Percentiles rank a stretch among this genome's conserved stretches.
Evolutionary conservation across 1,140 invertebrate species (phyloP).

Genomic region (Drosophila obscura): DNA sequence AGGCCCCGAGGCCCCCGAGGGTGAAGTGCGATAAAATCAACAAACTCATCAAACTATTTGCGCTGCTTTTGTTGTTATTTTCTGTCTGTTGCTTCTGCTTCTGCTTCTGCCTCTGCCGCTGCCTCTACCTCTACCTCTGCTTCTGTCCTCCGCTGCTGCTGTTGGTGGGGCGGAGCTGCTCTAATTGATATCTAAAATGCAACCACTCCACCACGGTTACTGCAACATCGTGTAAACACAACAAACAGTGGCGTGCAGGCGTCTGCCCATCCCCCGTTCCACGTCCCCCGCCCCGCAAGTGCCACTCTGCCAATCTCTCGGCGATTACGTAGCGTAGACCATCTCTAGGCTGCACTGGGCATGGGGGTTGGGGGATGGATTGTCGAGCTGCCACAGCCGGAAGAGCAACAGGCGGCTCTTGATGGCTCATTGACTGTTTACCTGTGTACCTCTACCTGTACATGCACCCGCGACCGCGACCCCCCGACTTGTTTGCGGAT

Average conservation of each 20-base stretch:
- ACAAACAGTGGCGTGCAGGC: slow-evolving; percentile 42
- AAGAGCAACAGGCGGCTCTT: slow-evolving; percentile 30
- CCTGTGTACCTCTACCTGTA: slow-evolving; percentile 43
- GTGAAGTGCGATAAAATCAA: slow-evolving; percentile 58
- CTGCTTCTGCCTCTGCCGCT: slow-evolving; percentile 4
- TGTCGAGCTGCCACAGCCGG: neutral
- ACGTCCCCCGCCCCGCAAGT: neutral
- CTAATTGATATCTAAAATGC: slow-evolving; percentile 70
- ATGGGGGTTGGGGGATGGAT: neutral
- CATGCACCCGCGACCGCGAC: neutral
- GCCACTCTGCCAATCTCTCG: neutral
- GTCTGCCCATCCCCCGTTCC: slow-evolving; percentile 5
- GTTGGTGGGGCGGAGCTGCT: slow-evolving; percentile 39
- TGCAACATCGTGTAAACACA: slow-evolving; percentile 52
- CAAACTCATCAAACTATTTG: slow-evolving; percentile 62
- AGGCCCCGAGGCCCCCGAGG: slow-evolving; percentile 9
- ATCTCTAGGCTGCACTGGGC: slow-evolving; percentile 16
- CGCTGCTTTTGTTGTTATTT: slow-evolving; percentile 29
- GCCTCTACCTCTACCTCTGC: neutral
- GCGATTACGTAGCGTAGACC: slow-evolving; percentile 23
- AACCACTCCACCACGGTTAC: slow-evolving; percentile 19
- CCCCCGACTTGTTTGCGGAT: slow-evolving; percentile 55
- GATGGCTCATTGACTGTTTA: slow-evolving; percentile 64
- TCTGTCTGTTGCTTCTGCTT: neutral
- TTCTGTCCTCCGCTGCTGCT: slow-evolving; percentile 11